A percentile compares a stretch with the other conserved stretches of the same genome.
These are phyloP conservation scores for Turritopsis rubra DNA, from an alignment of 30 jellyfish, hydroid and myxozoan species.

Conservation along the genomic window DNA sequence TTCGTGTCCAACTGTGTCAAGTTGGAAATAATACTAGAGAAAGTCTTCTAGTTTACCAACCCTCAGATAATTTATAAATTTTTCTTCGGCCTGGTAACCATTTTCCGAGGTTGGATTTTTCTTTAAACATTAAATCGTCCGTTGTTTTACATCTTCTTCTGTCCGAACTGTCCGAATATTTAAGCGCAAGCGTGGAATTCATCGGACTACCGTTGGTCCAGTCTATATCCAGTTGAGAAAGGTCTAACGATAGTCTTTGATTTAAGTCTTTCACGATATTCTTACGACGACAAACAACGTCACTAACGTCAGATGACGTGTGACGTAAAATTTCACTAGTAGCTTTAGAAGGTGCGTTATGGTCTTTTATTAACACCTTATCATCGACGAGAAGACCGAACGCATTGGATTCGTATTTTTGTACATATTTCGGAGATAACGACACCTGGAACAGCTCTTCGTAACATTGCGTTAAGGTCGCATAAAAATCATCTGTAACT, in stretches of 20 bases:
- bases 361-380: background rate
- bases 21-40: too few species aligned
- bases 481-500: slow-evolving; percentile 74
- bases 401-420: background rate
- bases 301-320: background rate
- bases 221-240: background rate
- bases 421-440: slow-evolving; percentile 29
- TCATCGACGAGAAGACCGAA: background rate
- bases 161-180: background rate
- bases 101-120: slow-evolving; percentile 19
- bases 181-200: background rate
- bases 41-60: background rate
- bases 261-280: background rate
- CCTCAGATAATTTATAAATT: background rate
- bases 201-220: background rate
- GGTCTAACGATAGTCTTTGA: slow-evolving; percentile 18
- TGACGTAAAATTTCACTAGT: background rate
- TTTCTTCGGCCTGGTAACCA: slow-evolving; percentile 10
- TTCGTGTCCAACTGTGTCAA: background rate
- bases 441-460: slow-evolving; percentile 81
- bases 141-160: background rate
- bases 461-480: slow-evolving; percentile 72
- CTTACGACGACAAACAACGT: background rate
- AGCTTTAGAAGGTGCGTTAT: background rate
- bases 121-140: background rate